These are phyloP conservation scores for Harpegnathos saltator DNA, from an alignment of 1,140 invertebrate genomes.

Conservation along the genomic window DNA sequence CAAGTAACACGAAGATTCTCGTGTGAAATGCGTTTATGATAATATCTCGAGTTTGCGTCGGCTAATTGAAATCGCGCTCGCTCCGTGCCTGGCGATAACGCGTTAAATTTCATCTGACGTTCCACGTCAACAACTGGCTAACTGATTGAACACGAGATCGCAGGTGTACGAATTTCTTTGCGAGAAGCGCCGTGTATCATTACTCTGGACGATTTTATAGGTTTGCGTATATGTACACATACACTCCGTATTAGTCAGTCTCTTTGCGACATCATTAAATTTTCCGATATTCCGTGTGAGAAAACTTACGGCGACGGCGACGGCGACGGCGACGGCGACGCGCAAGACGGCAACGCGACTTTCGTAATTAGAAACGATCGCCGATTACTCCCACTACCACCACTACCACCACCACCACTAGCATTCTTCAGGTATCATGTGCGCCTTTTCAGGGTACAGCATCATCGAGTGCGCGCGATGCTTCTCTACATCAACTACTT, in stretches of 20 bases:
- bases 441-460: conserved; percentile 46
- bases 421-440: conserved; percentile 37
- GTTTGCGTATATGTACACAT: too few relatives aligned
- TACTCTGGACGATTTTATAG: too few relatives aligned
- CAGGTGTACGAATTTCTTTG: too few relatives aligned
- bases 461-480: conserved; percentile 56
- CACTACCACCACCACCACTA: too few relatives aligned
- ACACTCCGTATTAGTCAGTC: too few relatives aligned
- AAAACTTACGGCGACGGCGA: conserved; percentile 7
- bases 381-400: conserved; percentile 15
- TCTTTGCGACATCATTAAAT: conserved; percentile 10
- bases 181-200: too few relatives aligned
- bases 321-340: not conserved
- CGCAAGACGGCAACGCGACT: conserved; percentile 2
- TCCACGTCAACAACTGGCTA: not conserved
- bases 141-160: not conserved
- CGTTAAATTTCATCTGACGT: conserved; percentile 1
- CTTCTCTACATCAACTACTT: conserved; percentile 55
- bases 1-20: conserved; percentile 24
- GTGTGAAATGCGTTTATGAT: conserved; percentile 20
- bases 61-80: conserved; percentile 15
- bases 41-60: conserved; percentile 15
- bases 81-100: not conserved
- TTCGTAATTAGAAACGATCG: conserved; percentile 41
- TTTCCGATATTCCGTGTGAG: conserved; percentile 34